Percentiles rank a stretch among this genome's conserved stretches.
phyloP scores from a whole-genome alignment of 2,797 vertebrate genomes.

The Alcedo atthis region DNA sequence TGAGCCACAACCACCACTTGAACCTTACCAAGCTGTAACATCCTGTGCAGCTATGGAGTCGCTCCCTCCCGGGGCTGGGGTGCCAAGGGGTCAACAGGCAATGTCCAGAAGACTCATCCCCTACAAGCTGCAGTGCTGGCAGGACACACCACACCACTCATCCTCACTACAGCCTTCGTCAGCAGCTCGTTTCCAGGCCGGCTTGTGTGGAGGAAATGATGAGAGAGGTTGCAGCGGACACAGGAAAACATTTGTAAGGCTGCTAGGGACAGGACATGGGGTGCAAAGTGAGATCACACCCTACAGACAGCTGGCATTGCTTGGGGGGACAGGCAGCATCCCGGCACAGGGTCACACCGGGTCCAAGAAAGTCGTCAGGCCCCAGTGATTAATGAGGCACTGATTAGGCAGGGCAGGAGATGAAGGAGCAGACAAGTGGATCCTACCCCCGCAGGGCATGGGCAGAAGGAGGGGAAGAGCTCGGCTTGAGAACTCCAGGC shows the following conservation, averaged over 20 bases:
- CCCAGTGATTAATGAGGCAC: not conserved
- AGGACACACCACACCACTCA: not conserved
- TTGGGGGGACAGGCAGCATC: not conserved
- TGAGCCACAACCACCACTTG: accelerated
- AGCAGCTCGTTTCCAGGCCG: not conserved
- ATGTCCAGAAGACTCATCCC: not conserved
- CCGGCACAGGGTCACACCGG: not conserved
- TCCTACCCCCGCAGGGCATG: not conserved
- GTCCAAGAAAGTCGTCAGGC: not conserved
- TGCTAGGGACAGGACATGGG: not conserved
- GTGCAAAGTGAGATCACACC: conserved; percentile 2
- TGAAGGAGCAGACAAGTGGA: not conserved
- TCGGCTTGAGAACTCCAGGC: not conserved
- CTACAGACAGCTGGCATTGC: not conserved
- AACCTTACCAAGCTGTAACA: accelerated
- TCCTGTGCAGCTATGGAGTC: accelerated
- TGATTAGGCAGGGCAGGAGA: not conserved
- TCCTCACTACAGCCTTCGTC: not conserved
- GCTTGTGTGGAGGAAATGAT: conserved; percentile 20
- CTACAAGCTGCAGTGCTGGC: not conserved
- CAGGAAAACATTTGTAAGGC: conserved; percentile 14
- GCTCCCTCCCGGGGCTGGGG: not conserved
- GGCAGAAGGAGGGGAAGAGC: not conserved
- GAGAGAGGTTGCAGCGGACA: not conserved
- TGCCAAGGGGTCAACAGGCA: not conserved